These are phyloP conservation scores for Sander vitreus DNA, from an alignment of 2,113 vertebrate species.

Conservation along the genomic window DNA sequence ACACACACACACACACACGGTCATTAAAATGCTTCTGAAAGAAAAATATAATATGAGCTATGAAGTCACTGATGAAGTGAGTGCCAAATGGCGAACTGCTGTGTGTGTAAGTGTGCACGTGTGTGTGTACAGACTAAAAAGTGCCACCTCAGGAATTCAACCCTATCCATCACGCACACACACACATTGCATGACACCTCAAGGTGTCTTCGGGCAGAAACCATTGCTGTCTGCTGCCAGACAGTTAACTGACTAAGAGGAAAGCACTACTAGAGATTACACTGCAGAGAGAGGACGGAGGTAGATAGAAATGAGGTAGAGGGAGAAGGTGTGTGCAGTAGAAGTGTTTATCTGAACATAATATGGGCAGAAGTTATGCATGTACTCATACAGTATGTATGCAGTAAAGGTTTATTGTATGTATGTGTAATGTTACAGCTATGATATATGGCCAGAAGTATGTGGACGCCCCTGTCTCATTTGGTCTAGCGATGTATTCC, in stretches of 20 bases:
- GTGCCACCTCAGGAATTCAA: constrained; percentile 37
- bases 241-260: constrained; percentile 64
- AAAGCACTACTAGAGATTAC: constrained; percentile 74
- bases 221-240: constrained; percentile 67
- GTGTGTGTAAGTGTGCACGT: constrained; percentile 26
- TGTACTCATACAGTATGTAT: constrained; percentile 32
- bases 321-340: neutral
- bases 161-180: constrained; percentile 38
- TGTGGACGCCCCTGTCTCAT: neutral
- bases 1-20: constrained; percentile 38
- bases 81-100: constrained; percentile 60
- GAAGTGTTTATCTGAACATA: constrained; percentile 22
- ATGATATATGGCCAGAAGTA: neutral
- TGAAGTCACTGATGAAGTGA: constrained; percentile 71
- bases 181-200: constrained; percentile 67
- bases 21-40: constrained; percentile 63
- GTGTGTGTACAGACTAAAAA: constrained; percentile 15
- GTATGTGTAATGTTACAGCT: constrained; percentile 2
- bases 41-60: constrained; percentile 58
- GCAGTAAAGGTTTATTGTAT: constrained; percentile 6
- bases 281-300: constrained; percentile 52
- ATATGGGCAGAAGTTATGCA: constrained; percentile 10
- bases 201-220: constrained; percentile 84
- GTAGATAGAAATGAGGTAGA: constrained; percentile 24
- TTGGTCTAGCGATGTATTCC: neutral